A percentile compares a stretch with the other conserved stretches of the same genome.
Evolutionary conservation across 2,888 invertebrate genomes (phyloP).

Genomic region (Eumerus sabulonum): DNA sequence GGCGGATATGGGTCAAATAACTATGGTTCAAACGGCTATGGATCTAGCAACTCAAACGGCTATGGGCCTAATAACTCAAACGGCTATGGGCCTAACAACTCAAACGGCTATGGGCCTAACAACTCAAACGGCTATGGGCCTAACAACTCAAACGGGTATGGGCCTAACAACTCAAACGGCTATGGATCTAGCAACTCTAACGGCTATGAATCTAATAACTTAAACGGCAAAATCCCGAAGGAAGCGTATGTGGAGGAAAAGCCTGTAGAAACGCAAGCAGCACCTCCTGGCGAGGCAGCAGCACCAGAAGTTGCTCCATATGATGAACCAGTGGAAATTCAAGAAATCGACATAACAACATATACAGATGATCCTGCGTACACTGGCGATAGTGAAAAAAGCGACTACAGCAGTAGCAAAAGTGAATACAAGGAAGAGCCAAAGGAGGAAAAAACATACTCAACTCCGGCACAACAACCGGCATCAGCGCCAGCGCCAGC

Average conservation of each 20-base stretch:
- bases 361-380: not conserved
- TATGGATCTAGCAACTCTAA: conserved; percentile 10
- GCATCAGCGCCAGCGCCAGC: not conserved
- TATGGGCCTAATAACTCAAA: too few relatives aligned
- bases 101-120: too few relatives aligned
- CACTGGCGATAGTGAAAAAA: conserved; percentile 12
- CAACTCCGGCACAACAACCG: too few relatives aligned
- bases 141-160: too few relatives aligned
- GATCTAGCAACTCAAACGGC: too few relatives aligned
- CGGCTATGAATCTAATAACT: too few relatives aligned
- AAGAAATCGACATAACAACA: not conserved
- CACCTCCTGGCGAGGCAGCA: conserved; percentile 5
- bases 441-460: conserved; percentile 11
- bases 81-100: too few relatives aligned
- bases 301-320: conserved; percentile 10
- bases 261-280: conserved; percentile 8
- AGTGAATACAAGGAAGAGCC: conserved; percentile 28
- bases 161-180: too few relatives aligned
- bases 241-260: conserved; percentile 37
- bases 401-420: conserved; percentile 9
- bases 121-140: too few relatives aligned
- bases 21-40: too few relatives aligned
- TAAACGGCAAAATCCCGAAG: conserved; percentile 25
- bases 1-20: too few relatives aligned
- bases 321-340: conserved; percentile 18